These are phyloP conservation scores for Tenthredo mesomela DNA, from an alignment of 2,888 invertebrate species.

Conservation along the genomic window DNA sequence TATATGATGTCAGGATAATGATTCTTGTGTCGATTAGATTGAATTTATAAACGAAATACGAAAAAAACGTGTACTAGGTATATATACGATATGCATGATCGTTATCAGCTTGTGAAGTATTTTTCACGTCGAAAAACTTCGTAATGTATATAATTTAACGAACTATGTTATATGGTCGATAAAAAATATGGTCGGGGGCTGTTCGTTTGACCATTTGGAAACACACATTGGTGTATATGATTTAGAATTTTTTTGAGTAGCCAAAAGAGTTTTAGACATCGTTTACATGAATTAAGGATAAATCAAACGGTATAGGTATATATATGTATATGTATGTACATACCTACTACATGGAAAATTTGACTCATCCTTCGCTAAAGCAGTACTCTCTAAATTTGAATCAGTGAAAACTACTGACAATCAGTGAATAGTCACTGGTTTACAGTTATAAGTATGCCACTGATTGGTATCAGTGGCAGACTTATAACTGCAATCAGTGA, in stretches of 20 bases:
- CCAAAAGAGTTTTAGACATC: conserved; percentile 5
- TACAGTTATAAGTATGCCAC: no score
- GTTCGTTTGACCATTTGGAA: not conserved
- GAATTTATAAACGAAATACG: not conserved
- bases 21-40: not conserved
- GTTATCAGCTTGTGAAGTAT: not conserved
- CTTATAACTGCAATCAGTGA: no score
- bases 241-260: conserved; percentile 9
- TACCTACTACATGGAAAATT: not conserved
- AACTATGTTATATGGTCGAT: not conserved
- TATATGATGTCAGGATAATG: not conserved
- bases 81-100: not conserved
- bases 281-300: conserved; percentile 18
- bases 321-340: no score
- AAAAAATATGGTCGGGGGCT: not conserved
- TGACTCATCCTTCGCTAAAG: not conserved
- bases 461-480: no score
- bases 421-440: no score
- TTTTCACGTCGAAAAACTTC: not conserved
- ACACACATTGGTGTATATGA: not conserved
- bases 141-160: not conserved
- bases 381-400: no score
- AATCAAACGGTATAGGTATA: conserved; percentile 31
- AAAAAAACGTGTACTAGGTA: not conserved
- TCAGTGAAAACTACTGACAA: no score